phyloP scores from a whole-genome alignment of 2,888 invertebrate genomes.

The Sicus ferrugineus region DNA sequence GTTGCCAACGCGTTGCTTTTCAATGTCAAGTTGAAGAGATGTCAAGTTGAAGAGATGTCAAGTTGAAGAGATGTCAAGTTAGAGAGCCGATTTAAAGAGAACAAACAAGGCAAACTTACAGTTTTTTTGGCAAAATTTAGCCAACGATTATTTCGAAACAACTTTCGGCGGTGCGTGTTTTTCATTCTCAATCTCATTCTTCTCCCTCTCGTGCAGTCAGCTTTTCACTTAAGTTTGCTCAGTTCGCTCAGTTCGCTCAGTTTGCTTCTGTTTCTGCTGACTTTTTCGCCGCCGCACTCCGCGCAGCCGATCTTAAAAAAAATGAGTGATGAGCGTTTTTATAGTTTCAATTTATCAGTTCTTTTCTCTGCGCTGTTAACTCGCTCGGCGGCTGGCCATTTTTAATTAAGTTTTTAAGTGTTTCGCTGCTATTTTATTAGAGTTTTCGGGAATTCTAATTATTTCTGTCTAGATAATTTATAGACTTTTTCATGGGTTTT shows the following conservation, averaged over 20 bases:
- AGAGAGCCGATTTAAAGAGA: not conserved
- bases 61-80: not conserved
- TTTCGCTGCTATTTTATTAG: conserved; percentile 2
- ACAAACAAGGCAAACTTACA: not conserved
- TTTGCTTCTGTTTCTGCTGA: not conserved
- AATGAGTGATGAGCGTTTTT: not conserved
- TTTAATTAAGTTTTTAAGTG: not conserved
- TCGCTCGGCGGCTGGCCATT: not conserved
- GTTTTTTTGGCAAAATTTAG: not conserved
- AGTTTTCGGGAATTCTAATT: conserved; percentile 14
- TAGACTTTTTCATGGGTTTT: conserved; percentile 10
- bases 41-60: not conserved
- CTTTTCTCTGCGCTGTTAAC: not conserved
- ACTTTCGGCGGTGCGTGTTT: not conserved
- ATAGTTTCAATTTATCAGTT: conserved; percentile 11
- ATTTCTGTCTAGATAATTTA: conserved; percentile 18
- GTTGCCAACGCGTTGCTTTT: too few relatives aligned
- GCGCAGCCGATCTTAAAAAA: not conserved
- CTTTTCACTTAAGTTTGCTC: not conserved
- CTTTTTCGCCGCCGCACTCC: not conserved
- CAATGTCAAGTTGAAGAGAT: not conserved
- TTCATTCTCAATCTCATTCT: not conserved
- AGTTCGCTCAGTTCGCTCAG: not conserved
- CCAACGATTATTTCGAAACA: too few relatives aligned
- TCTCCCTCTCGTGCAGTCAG: not conserved